Evolutionary conservation across 2,888 invertebrate genomes (phyloP).

Genomic region (Dicyrtoma fusca): DNA sequence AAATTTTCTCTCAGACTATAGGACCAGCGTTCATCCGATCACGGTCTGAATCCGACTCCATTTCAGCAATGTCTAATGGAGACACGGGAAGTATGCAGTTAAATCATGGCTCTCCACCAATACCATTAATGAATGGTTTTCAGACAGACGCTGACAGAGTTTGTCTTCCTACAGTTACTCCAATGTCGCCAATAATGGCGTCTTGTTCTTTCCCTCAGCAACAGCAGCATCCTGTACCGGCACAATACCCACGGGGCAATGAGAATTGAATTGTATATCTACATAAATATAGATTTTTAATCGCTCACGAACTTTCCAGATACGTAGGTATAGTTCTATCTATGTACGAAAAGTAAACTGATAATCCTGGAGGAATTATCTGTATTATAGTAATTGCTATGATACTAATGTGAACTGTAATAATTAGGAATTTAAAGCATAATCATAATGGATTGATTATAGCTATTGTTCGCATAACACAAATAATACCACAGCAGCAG

Average conservation of each 20-base stretch:
- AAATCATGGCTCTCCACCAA: constrained; percentile 10
- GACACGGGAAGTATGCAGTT: neutral
- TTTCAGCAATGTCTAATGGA: neutral
- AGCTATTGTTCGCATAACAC: no score
- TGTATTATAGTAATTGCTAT: neutral
- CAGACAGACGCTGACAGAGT: constrained; percentile 16
- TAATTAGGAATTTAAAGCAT: neutral
- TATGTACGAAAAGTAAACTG: neutral
- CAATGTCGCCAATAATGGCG: constrained; percentile 2
- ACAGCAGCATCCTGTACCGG: neutral
- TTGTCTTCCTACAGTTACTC: constrained; percentile 9
- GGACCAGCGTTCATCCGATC: constrained; percentile 8
- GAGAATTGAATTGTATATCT: neutral
- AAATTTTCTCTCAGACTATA: neutral
- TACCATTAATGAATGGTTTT: constrained; percentile 3
- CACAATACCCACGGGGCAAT: neutral
- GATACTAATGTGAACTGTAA: neutral
- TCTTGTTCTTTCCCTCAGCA: neutral
- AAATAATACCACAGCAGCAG: no score
- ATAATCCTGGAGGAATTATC: neutral
- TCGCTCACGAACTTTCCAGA: no score
- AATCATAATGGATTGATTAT: neutral
- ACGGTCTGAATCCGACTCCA: neutral
- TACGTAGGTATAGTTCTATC: neutral
- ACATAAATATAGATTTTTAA: neutral